A percentile compares a stretch with the other conserved stretches of the same genome.
These are phyloP conservation scores for Glaucomys volans DNA, from an alignment of 2,113 vertebrate genomes.

Conservation along the genomic window DNA sequence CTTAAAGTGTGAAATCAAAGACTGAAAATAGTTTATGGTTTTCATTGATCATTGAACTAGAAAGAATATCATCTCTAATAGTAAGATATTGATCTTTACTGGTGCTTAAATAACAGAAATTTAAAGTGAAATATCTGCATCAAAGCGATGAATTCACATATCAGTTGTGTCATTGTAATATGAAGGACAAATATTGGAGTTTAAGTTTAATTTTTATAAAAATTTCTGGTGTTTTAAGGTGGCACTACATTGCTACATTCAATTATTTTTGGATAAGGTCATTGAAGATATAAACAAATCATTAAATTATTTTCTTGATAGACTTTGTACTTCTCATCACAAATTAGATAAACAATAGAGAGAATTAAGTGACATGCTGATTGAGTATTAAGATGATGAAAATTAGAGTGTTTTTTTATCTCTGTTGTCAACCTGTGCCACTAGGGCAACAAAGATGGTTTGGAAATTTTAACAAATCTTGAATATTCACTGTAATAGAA, in stretches of 20 bases:
- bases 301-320: background rate
- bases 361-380: background rate
- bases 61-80: background rate
- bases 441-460: background rate
- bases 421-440: background rate
- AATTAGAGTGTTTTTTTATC: background rate
- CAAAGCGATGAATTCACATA: background rate
- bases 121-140: background rate
- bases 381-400: background rate
- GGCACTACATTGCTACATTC: background rate
- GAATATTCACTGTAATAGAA: background rate
- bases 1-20: background rate
- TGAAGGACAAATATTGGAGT: background rate
- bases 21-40: background rate
- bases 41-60: background rate
- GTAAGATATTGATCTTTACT: background rate
- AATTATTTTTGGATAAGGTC: background rate
- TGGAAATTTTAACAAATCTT: background rate
- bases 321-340: background rate
- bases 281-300: background rate
- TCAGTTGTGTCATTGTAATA: background rate
- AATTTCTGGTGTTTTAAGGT: conserved; percentile 3
- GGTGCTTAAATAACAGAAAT: background rate
- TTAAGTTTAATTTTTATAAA: background rate
- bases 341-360: background rate